Conservation (phyloP, 2,888 invertebrate species). For the Caenorhabditis doughertyi region DNA sequence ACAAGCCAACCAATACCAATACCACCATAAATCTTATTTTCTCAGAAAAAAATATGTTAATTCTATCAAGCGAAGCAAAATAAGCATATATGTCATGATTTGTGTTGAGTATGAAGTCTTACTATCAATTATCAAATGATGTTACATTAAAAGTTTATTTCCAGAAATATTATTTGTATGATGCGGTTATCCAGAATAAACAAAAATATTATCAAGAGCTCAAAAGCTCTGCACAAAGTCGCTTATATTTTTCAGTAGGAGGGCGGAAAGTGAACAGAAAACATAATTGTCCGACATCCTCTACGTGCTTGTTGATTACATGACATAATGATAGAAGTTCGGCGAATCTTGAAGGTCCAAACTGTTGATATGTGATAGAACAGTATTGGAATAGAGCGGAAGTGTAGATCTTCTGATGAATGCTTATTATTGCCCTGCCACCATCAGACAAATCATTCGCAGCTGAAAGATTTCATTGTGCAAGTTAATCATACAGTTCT, state of each 20-base stretch:
- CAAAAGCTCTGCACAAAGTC: slow-evolving; percentile 24
- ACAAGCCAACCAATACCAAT: no score
- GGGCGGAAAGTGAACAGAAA: slow-evolving; percentile 26
- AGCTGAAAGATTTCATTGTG: slow-evolving; percentile 11
- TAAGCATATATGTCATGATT: neutral
- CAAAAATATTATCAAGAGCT: neutral
- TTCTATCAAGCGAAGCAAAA: neutral
- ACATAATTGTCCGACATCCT: slow-evolving; percentile 29
- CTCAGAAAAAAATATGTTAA: neutral
- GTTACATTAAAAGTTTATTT: neutral
- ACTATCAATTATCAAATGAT: no score
- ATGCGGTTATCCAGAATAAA: neutral
- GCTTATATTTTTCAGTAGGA: slow-evolving; percentile 23
- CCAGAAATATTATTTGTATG: neutral
- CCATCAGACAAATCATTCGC: slow-evolving; percentile 2
- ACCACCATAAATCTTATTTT: neutral
- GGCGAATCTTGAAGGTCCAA: slow-evolving; percentile 26
- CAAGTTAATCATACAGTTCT: neutral
- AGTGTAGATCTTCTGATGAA: slow-evolving; percentile 22
- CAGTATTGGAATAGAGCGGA: slow-evolving; percentile 30
- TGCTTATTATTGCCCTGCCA: neutral
- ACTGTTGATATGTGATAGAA: slow-evolving; percentile 13
- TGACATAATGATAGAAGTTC: slow-evolving; percentile 19
- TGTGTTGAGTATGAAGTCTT: neutral
- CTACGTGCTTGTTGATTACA: slow-evolving; percentile 14